Evolutionary conservation across 1,140 invertebrate genomes (phyloP), one percentile per base, ranked within the genome.

Genomic region (Chlorops oryzae): DNA sequence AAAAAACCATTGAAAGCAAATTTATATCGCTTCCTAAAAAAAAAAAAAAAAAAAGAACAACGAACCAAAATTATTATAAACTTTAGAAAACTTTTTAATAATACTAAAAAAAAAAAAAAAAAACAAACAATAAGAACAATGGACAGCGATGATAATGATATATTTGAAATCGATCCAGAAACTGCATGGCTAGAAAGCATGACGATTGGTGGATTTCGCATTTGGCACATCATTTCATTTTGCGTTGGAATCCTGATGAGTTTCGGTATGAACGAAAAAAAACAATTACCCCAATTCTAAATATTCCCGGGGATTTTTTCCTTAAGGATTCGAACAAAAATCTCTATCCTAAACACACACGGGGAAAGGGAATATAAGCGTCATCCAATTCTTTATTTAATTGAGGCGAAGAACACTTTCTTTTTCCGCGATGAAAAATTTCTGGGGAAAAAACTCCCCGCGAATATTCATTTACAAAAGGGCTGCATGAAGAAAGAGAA

Each of bases 141-240:
- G 37, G 34, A 41, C 20, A 39, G 15, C 37, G 61, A 63, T 28
- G 52, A 63, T 57, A 49, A 54, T 37, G 51, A 66, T 34, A 55
- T 63, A 27, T 57, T 61, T 20, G 28, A 54, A 13, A 56, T 57
- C 24, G 55, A 65, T 55, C 54, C 63, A 9, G 77, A 80, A 56
- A 73, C 75, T 4, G 76, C 77, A 51, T 84, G 81, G 81, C 75
- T 83, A 34, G 82, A 72, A 39, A 73, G 66, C 42, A 58, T 64
- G 34, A 69, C 80, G 23, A 56, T 78, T 25, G 77, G 76, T 22
- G 76, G 77, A 47, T 74, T 85, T 53, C 64, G 81, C 52, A 72
- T 80, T 40, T 84, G 82, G 83, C 82, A 84, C 58, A 74, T 84
- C 27, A 78, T 83, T 45, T 78, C 77, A 60, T 73, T 82, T 37